Conservation (phyloP, 2,113 vertebrate species). For the Rhinoderma darwinii region DNA sequence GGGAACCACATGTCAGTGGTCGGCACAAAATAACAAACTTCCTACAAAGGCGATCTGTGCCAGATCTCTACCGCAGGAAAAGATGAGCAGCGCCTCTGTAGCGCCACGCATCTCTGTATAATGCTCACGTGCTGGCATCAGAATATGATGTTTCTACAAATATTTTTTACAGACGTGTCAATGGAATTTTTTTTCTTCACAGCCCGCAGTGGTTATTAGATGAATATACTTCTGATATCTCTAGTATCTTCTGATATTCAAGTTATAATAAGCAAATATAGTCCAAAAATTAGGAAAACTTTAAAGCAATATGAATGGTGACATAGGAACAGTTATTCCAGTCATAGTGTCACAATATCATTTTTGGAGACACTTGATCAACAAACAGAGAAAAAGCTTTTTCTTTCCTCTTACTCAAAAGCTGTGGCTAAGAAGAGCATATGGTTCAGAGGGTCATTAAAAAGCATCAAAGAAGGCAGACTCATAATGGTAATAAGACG, state of each 20-base stretch:
- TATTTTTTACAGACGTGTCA: too few species aligned
- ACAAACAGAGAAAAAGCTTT: constrained; percentile 67
- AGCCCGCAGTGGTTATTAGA: neutral
- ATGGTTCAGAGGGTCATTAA: constrained; percentile 86
- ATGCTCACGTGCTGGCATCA: too few species aligned
- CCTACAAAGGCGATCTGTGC: too few species aligned
- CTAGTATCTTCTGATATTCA: neutral
- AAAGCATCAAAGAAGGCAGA: constrained; percentile 88
- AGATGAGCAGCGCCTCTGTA: too few species aligned
- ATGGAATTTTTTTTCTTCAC: too few species aligned
- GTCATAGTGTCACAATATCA: constrained; percentile 69
- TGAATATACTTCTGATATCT: neutral
- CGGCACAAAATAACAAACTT: too few species aligned
- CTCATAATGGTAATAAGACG: constrained; percentile 89
- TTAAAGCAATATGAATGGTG: neutral
- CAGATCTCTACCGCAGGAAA: too few species aligned
- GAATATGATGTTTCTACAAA: too few species aligned
- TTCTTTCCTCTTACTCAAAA: constrained; percentile 80
- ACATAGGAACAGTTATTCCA: constrained; percentile 62
- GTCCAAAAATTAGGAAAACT: neutral
- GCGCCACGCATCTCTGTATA: too few species aligned
- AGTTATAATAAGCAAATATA: neutral
- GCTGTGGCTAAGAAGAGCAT: constrained; percentile 77
- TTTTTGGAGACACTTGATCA: constrained; percentile 71
- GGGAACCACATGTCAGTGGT: too few species aligned